Evolutionary conservation across 2,888 invertebrate species (phyloP).

Genomic region (Hypena proboscidalis): DNA sequence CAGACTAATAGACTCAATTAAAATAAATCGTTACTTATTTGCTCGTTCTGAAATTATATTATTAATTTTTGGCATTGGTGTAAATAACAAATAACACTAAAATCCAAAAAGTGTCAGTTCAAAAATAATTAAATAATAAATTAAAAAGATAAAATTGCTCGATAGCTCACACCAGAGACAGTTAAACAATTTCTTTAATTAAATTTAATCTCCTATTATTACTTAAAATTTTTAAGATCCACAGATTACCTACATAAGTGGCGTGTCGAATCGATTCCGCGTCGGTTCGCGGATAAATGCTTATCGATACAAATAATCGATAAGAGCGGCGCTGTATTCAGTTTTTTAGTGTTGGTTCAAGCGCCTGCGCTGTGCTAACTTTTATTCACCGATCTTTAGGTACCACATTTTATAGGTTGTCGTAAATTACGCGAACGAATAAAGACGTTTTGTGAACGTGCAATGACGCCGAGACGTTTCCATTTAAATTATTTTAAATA

Average conservation of each 20-base stretch:
- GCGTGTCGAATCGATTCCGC: slow-evolving; percentile 36
- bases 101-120: slow-evolving; percentile 4
- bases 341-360: slow-evolving; percentile 65
- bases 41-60: slow-evolving; percentile 2
- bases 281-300: slow-evolving; percentile 31
- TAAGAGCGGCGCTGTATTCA: slow-evolving; percentile 43
- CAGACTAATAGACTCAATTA: slow-evolving; percentile 6
- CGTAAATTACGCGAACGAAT: slow-evolving; percentile 75
- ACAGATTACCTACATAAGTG: slow-evolving; percentile 39
- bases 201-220: slow-evolving; percentile 36
- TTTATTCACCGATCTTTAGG: slow-evolving; percentile 77
- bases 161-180: slow-evolving; percentile 22
- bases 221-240: slow-evolving; percentile 24
- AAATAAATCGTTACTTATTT: slow-evolving; percentile 11
- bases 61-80: too few relatives aligned
- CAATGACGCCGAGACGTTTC: slow-evolving; percentile 67
- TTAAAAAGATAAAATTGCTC: slow-evolving; percentile 24
- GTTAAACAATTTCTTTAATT: slow-evolving; percentile 34
- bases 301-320: slow-evolving; percentile 49
- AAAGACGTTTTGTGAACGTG: slow-evolving; percentile 78
- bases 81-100: not conserved
- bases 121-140: slow-evolving; percentile 14
- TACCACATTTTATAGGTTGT: slow-evolving; percentile 70
- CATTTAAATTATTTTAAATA: slow-evolving; percentile 80
- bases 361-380: slow-evolving; percentile 68